Evolutionary conservation across 1,140 invertebrate genomes (phyloP).

Genomic region (Zaprionus capensis): DNA sequence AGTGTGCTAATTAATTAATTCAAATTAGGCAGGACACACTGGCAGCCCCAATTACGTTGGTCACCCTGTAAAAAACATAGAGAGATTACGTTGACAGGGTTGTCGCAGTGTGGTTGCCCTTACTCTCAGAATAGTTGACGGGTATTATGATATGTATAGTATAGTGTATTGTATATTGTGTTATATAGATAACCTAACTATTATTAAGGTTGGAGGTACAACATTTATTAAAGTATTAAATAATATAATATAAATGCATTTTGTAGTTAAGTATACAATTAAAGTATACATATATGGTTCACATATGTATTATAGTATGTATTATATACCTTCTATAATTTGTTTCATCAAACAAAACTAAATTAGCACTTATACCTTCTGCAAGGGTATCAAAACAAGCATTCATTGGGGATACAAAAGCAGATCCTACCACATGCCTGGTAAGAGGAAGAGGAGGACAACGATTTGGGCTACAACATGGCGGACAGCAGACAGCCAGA

Average conservation of each 20-base stretch:
- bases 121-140: background rate
- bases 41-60: conserved; percentile 6
- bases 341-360: too few species aligned
- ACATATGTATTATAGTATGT: too few species aligned
- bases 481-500: conserved; percentile 15
- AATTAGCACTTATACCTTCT: background rate
- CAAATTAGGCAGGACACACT: conserved; percentile 46
- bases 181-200: too few species aligned
- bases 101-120: background rate
- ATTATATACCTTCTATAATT: too few species aligned
- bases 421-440: conserved; percentile 17
- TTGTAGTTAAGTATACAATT: too few species aligned
- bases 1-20: conserved; percentile 63
- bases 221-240: too few species aligned
- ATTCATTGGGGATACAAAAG: conserved; percentile 25
- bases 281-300: too few species aligned
- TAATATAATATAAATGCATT: too few species aligned
- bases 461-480: conserved; percentile 7
- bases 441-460: background rate
- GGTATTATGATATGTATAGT: too few species aligned
- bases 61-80: background rate
- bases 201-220: too few species aligned
- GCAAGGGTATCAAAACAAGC: conserved; percentile 3
- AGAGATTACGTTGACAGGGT: background rate
- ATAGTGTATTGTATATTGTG: too few species aligned